phyloP scores from a whole-genome alignment of 92 coral and sea anemone species.

The Epizoanthus stellaris region DNA sequence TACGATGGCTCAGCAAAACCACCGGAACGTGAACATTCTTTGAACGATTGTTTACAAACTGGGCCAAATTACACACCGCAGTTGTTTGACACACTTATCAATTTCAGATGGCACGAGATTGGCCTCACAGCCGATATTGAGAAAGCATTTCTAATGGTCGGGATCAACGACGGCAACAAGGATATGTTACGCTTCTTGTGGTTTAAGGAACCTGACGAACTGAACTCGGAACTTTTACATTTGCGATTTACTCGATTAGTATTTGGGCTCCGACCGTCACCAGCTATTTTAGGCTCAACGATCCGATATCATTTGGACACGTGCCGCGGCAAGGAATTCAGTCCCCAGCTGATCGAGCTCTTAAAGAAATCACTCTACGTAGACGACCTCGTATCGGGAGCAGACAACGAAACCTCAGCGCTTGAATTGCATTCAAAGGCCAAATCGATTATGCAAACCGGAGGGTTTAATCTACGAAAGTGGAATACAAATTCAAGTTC shows the following conservation, averaged over 20 bases:
- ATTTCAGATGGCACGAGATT: constrained; percentile 54
- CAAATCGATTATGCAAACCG: constrained; percentile 51
- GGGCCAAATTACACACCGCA: constrained; percentile 61
- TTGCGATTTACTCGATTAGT: constrained; percentile 47
- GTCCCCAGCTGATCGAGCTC: constrained; percentile 26
- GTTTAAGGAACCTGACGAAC: constrained; percentile 50
- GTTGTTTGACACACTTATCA: constrained; percentile 51
- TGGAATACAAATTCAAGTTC: constrained; percentile 50
- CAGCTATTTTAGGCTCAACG: constrained; percentile 50
- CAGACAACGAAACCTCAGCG: constrained; percentile 6
- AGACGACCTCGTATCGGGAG: constrained; percentile 44
- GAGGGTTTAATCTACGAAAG: constrained; percentile 60
- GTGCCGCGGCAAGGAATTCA: constrained; percentile 22
- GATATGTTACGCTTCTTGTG: constrained; percentile 63
- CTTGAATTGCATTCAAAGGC: constrained; percentile 43
- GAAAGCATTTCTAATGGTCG: constrained; percentile 54
- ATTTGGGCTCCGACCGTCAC: constrained; percentile 61
- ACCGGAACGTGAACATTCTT: constrained; percentile 31
- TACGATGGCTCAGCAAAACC: constrained; percentile 66
- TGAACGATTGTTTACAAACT: constrained; percentile 66
- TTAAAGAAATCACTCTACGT: constrained; percentile 23
- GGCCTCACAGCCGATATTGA: constrained; percentile 50
- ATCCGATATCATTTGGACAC: constrained; percentile 52
- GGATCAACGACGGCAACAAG: constrained; percentile 38
- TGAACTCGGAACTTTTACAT: constrained; percentile 47